A percentile compares a stretch with the other conserved stretches of the same genome.
Evolutionary conservation across 2,113 vertebrate species (phyloP).

Genomic region (Geothlypis trichas): DNA sequence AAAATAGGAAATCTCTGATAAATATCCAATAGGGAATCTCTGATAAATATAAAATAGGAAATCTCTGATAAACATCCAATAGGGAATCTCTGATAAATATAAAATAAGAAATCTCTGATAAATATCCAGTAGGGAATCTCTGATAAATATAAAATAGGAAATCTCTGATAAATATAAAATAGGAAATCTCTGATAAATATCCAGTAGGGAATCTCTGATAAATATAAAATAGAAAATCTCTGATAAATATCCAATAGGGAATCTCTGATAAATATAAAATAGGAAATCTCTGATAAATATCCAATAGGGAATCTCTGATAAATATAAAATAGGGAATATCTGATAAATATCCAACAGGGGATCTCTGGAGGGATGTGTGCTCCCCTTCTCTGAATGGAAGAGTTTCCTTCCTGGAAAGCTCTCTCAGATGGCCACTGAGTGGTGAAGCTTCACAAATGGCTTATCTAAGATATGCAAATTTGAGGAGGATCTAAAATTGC

Average conservation of each 20-base stretch:
- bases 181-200: too few relatives aligned
- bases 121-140: neutral
- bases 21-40: too few relatives aligned
- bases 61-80: neutral
- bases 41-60: too few relatives aligned
- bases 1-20: too few relatives aligned
- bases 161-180: too few relatives aligned
- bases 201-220: too few relatives aligned
- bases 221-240: too few relatives aligned
- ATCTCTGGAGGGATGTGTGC: neutral
- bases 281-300: too few relatives aligned
- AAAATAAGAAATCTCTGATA: too few relatives aligned
- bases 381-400: neutral
- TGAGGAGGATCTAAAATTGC: neutral
- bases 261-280: too few relatives aligned
- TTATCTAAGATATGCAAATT: neutral
- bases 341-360: neutral
- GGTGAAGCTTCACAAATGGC: neutral
- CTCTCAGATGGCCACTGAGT: neutral
- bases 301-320: neutral
- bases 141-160: neutral
- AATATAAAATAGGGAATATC: neutral
- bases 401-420: neutral
- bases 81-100: neutral
- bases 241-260: too few relatives aligned